phyloP scores from a whole-genome alignment of 2,113 vertebrate genomes.

The Corydoras sp. region DNA sequence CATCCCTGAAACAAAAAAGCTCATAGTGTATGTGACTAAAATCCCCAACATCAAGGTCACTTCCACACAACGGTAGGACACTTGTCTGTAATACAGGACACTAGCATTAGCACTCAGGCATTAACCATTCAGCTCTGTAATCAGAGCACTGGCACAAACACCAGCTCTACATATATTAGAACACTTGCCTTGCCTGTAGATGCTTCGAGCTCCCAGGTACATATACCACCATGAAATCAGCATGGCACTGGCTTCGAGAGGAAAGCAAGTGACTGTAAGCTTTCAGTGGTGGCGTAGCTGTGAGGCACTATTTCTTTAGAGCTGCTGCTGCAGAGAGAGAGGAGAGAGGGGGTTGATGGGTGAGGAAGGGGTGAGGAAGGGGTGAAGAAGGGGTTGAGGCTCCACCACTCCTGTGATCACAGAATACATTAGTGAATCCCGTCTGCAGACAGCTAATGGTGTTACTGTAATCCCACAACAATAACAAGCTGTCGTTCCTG shows the following conservation, averaged over 20 bases:
- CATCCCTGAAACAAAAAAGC: background rate
- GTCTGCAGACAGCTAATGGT: constrained; percentile 52
- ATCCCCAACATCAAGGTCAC: constrained; percentile 36
- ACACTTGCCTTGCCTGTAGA: constrained; percentile 63
- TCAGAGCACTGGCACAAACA: constrained; percentile 34
- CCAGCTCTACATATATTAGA: constrained; percentile 11
- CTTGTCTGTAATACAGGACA: constrained; percentile 45
- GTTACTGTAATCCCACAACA: constrained; percentile 65
- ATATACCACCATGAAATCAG: constrained; percentile 64
- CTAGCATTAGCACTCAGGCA: background rate
- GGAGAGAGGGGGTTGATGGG: constrained; percentile 22
- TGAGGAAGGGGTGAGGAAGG: constrained; percentile 23
- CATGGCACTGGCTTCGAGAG: constrained; percentile 53
- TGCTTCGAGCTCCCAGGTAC: constrained; percentile 58
- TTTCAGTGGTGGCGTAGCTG: constrained; percentile 2
- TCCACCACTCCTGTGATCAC: constrained; percentile 19
- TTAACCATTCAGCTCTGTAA: background rate
- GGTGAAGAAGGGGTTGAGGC: constrained; percentile 1
- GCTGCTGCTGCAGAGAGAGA: constrained; percentile 45
- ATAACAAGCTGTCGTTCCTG: constrained; percentile 51
- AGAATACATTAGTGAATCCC: constrained; percentile 50
- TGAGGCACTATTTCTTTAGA: constrained; percentile 31
- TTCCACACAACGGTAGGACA: constrained; percentile 12
- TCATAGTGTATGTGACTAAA: constrained; percentile 5
- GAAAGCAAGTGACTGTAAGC: constrained; percentile 31